Evolutionary conservation across 2,113 vertebrate species (phyloP), one percentile per base, ranked within the genome.

Genomic region (Ptychochromis oligacanthus): DNA sequence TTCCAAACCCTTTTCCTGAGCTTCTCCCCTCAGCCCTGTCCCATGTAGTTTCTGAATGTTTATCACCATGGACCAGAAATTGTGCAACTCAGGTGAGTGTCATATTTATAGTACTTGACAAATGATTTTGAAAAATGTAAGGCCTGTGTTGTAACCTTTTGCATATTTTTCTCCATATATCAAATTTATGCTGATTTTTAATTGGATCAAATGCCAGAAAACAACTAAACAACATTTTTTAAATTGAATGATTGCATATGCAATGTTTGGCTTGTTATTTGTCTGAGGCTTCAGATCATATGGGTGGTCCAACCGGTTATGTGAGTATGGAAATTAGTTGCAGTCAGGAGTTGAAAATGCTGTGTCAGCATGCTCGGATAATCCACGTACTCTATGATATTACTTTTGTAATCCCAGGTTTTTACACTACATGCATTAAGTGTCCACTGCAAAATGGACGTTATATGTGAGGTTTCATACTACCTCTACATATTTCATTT

Each of bases 1-100:
- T 97, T 96, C 96, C 97, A 89, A 97, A 97, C 88, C 95, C 96
- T 86, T 97, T 97, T 84, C 96, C 97, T 5, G 97, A 98, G 91
- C 93, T 97, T 3, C 96, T 97, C 83, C 95, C 95, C 36, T 96
- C 97, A 77, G 88, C 95, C 0, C 91, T 96, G 91, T 91, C 95
- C 83, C 96, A 96, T 13, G 92, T 96, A 82, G 94, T 96, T 81
- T 96, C 97, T 75, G 94, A 97, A 87, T 96, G 95, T 93, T 94
- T 98, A 90, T 95, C 97, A 95, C 95, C 97, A 80, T 97, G 96
- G 96, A 96, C 95, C 94, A 97, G 97, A 96, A 96, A 94, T 92
- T 97, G 94, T 91, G 94, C 96, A 93, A 96, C 96, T 93, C 97
- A 98, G 97, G 98, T 99, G 95, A 95, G 96, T 90, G 72, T 40